Conservation (phyloP, 1,140 invertebrate genomes). For the Anthonomus grandis region DNA sequence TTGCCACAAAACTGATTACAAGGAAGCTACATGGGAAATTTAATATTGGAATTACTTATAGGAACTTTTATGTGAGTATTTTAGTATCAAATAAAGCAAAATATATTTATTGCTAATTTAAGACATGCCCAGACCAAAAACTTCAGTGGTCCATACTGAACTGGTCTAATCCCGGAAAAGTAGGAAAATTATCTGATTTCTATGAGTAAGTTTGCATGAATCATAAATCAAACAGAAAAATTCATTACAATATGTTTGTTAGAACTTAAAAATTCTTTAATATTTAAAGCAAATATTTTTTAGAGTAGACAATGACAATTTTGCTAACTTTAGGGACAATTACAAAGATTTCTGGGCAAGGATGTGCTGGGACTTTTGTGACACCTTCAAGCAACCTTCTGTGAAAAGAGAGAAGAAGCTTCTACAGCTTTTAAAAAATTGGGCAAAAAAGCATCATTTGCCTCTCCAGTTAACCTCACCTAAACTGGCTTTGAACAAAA, state of each 20-base stretch:
- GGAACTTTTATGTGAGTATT: constrained; percentile 40
- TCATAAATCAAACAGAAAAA: background rate
- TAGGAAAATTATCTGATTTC: constrained; percentile 38
- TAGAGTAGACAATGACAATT: constrained; percentile 35
- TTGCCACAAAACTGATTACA: constrained; percentile 35
- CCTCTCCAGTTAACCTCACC: background rate
- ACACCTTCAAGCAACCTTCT: constrained; percentile 28
- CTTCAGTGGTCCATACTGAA: constrained; percentile 40
- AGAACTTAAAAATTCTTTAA: too few relatives aligned
- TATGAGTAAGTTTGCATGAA: constrained; percentile 27
- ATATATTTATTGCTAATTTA: background rate
- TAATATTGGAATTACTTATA: constrained; percentile 38
- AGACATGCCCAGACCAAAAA: constrained; percentile 40
- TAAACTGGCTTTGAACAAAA: background rate
- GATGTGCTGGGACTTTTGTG: constrained; percentile 37
- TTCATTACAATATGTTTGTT: too few relatives aligned
- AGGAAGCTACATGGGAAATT: constrained; percentile 35
- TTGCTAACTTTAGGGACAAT: constrained; percentile 30
- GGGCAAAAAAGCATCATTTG: constrained; percentile 11
- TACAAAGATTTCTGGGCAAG: constrained; percentile 38
- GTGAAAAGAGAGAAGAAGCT: constrained; percentile 23
- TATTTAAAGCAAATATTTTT: constrained; percentile 13
- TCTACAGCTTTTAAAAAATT: constrained; percentile 5
- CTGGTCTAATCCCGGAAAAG: constrained; percentile 37
- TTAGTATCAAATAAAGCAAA: background rate